Evolutionary conservation across 64 coral and sea anemone species (phyloP), one percentile per base, ranked within the genome.

Genomic region (Dendrophyllia cribrosa): DNA sequence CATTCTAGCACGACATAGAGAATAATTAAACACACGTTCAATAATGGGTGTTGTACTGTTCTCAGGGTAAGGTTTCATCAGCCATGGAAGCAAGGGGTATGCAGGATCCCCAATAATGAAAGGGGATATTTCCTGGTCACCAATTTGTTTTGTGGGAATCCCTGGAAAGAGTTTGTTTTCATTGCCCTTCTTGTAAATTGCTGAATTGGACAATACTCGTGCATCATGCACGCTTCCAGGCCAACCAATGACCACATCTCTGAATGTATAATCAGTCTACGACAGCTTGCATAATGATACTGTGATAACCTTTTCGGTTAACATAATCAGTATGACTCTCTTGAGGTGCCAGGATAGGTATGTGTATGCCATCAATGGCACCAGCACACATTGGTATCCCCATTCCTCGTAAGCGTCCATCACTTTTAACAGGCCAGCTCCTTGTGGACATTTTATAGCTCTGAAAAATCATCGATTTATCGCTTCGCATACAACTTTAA

Each of bases 291-390:
- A 64, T 61, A 12, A 84, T 52, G 15, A 84, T 84, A 26, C 59
- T 58, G 67, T 95, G 43, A 70, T 61, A 21, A 62, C 87, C 50
- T 82, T 95, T 90, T 17, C 87, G 71, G 73, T 95, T 95, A 0
- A 90, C 59, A 43, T 86, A 95, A 2, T 66, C 79, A 4, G 58
- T 68, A 62, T 86, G 87, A 64, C 75, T 85, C 51, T 89, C 59
- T 44, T 16, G 4, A 12, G 93, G 93, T 51, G 93, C 87, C 34
- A 44, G 43, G 7, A 95, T 90, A 46, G 87, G 93, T 53, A 95
- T 83, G 45, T 90, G 79, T 5, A 70, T 78, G 10, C 88, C 87
- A 59, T 93, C 82, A 22, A 93, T 93, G 20, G 82, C 91, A 1
- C 91, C 91, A 7, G 52, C 66, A 87, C 91, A 87, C 66, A 24